A percentile compares a stretch with the other conserved stretches of the same genome.
These are phyloP conservation scores for Sarcoramphus papa DNA, from an alignment of 2,797 vertebrate genomes.

Conservation along the genomic window DNA sequence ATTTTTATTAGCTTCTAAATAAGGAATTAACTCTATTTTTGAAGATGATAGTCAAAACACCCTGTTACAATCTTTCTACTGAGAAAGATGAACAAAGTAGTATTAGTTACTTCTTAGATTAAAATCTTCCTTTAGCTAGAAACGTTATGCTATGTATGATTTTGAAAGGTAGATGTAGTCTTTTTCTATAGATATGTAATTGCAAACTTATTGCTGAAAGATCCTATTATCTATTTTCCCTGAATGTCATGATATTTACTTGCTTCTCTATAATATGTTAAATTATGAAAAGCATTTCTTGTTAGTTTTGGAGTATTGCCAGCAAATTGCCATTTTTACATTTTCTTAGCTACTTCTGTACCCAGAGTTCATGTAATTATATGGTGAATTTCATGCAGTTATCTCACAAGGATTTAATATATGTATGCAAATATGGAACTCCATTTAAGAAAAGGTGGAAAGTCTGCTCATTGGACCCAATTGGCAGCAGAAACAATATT, in stretches of 20 bases:
- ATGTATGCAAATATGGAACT: not conserved
- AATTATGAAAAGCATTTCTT: not conserved
- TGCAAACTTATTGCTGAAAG: not conserved
- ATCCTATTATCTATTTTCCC: not conserved
- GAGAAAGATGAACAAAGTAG: slow-evolving; percentile 31
- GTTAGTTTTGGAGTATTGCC: not conserved
- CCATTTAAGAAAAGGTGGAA: not conserved
- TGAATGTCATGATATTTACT: not conserved
- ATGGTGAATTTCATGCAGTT: not conserved
- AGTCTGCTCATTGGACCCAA: not conserved
- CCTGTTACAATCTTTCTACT: slow-evolving; percentile 16
- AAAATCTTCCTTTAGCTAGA: slow-evolving; percentile 22
- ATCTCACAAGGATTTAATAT: not conserved
- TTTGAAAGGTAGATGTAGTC: not conserved
- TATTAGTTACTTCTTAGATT: not conserved
- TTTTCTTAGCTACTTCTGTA: not conserved
- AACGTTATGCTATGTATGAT: not conserved
- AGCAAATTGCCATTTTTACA: not conserved
- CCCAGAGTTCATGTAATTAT: not conserved
- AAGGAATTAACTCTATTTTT: slow-evolving; percentile 35
- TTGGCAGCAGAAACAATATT: not conserved
- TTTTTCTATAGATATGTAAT: not conserved
- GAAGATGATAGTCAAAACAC: slow-evolving; percentile 30
- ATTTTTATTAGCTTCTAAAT: not conserved
- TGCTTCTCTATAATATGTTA: not conserved